Base-by-base conservation (phyloP, 2,113 vertebrate genomes). In the Heterocephalus glaber region DNA sequence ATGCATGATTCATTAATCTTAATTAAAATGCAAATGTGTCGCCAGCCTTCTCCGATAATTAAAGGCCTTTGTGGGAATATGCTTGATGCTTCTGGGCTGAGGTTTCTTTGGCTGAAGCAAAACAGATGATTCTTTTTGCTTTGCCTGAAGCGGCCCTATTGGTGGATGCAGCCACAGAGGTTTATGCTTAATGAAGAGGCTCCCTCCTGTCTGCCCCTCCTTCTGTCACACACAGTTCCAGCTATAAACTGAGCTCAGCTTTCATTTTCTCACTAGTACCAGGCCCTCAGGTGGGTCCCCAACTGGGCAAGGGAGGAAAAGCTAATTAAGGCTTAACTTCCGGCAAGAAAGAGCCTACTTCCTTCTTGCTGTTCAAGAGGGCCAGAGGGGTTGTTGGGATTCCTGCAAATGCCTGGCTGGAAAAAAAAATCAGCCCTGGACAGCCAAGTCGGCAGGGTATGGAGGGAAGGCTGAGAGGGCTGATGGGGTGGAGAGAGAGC, bases 21-120 rank as follows among this genome's bases (percentile, higher is more conserved):
- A 97, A 97, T 98, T 96, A 98, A 98, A 98, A 97, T 97, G 92
- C 97, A 97, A 96, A 97, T 95, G 82, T 66, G 52, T 92, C 16
- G 26, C 87, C 96, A 96, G 83, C 41, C 49, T 97, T 96, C 97
- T 96, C 8, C 14, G 54, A 88, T 92, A 94, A 97, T 97, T 97
- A 96, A 96, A 97, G n/a, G 86, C 66, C 24, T 8, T 83, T 89
- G 86, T 74, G 95, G 79, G 89, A 97, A 93, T 26, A 44, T 10
- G 9, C 83, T 93, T 82, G 38, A 41, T 89, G 85, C 96, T 97
- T 92, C 97, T 61, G 81, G 77, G 66, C 63, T 72, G 92, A 81
- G 82, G 54, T 19, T 95, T 33, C 77, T 95, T 89, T 91, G 49
- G 72, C 86, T 95, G 52, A 89, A 96, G 90, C 66, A 79, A 79